Evolutionary conservation across 2,888 invertebrate species (phyloP), one percentile per base, ranked within the genome.

Genomic region (Bombyx huttoni): DNA sequence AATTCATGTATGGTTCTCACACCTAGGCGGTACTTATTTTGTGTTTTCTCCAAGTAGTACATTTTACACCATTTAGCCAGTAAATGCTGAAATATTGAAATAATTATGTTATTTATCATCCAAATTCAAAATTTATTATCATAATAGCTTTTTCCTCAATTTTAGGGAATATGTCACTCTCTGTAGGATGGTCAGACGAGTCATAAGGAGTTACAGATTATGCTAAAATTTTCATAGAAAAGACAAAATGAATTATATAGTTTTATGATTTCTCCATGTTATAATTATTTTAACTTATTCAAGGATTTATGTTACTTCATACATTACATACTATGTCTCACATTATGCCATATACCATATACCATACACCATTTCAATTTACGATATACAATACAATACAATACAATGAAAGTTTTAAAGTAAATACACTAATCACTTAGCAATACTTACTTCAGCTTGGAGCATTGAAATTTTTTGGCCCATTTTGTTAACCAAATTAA

Each of bases 1-100:
- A 89, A 89, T 64, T 89, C 89, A 57, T 88, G 81, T 9, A 87
- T 81, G 1, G 79, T 76, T 59, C 86, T 59, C 34, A 87, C 70
- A 1, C 89, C 88, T 1, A 89, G 64, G 0, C 77, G 79, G 64
- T 81, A 89, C 56, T 81, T 80, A 40, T 66, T 68, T 12, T 73
- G 66, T 40, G 76, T 77, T 51, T 80, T 78, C 8, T 78, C 82
- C 40, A 89, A 64, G 59, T 89, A 89, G 13, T 67, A 65, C 81
- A 86, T 85, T 24, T 63, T 61, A 54, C 80, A 81, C 87, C 88
- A 89, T 0, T 69, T 71, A 14, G 74, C 67, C 0, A 89, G 69
- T 33, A 85, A 64, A 72, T 78, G 80, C 89, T 89, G 79, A 34
- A 85, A 83, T 49, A 48, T 9, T 53, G n/a, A n/a, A n/a, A n/a